Evolutionary conservation across 2,113 vertebrate genomes (phyloP), one percentile per base, ranked within the genome.

Genomic region (Melanerpes aurifrons): DNA sequence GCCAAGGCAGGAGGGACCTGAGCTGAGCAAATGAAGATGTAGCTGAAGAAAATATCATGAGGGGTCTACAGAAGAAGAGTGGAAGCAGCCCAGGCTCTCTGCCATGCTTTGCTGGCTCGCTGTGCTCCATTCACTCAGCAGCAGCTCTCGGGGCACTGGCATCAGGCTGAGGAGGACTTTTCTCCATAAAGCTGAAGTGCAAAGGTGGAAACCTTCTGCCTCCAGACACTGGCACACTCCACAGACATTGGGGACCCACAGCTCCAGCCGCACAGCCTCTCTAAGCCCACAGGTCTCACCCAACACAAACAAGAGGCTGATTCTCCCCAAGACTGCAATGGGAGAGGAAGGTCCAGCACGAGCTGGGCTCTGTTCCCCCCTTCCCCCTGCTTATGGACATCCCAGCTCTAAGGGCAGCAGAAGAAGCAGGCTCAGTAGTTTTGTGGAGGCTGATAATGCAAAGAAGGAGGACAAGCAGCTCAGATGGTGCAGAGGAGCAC

Each of bases 301-400:
- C 47, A 47, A 1, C 1, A 2, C 56, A 21, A 25, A 4, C 2
- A 3, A 35, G 48, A 56, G 9, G 40, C 50, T 5, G 6, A 3
- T 43, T 17, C 5, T 26, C 40, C 26, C 26, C 26, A 37, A 48
- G n/a, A n/a, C n/a, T 1, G 0, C 2, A 0, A 17, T n/a, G 26
- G 66, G n/a, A 54, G 48, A 62, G 25, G 31, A 78, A 63, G 37
- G 57, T 35, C 35, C 47, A 54, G 57, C 12, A 37, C 1, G 2
- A 26, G 22, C n/a, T 50, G n/a, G 53, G 32, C 19, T 79, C 40
- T 7, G 0, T 66, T 29, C 4, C 10, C n/a, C 12, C 5, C 2
- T 48, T 2, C 0, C 22, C 13, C 58, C 15, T 13, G 37, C 21
- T 40, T 54, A n/a, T 1, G 1, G 29, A 37, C 9, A 54, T 67